Evolutionary conservation across 1,140 invertebrate species (phyloP).

Genomic region (Calephelis nemesis): DNA sequence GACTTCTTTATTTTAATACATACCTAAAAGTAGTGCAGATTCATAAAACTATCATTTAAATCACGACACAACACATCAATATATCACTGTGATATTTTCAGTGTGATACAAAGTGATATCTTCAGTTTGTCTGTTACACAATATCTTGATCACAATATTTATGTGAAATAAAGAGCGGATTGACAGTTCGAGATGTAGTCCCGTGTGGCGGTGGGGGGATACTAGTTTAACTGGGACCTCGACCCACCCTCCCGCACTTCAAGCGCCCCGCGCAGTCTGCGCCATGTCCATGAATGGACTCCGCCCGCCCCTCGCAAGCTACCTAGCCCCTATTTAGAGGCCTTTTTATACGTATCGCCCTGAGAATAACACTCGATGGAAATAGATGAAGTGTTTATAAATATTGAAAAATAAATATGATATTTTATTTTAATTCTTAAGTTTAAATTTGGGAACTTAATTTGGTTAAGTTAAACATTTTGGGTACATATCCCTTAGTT

Average conservation of each 20-base stretch:
- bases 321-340: constrained; percentile 55
- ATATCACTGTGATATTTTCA: background rate
- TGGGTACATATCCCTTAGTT: too few relatives aligned
- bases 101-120: background rate
- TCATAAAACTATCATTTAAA: background rate
- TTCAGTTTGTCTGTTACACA: background rate
- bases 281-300: constrained; percentile 68
- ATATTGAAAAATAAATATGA: constrained; percentile 30
- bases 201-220: constrained; percentile 42
- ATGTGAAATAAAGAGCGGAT: constrained; percentile 1
- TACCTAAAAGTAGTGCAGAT: background rate
- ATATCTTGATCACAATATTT: constrained; percentile 10
- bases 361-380: constrained; percentile 66
- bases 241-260: constrained; percentile 37
- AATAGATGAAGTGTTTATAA: constrained; percentile 56
- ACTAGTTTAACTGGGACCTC: constrained; percentile 63
- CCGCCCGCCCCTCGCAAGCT: constrained; percentile 41
- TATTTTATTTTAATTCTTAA: too few relatives aligned
- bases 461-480: too few relatives aligned
- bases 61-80: background rate
- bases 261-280: constrained; percentile 57
- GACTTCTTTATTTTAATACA: background rate
- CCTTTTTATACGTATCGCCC: constrained; percentile 56
- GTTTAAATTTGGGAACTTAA: too few relatives aligned
- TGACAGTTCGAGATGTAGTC: constrained; percentile 30